Base-by-base conservation (phyloP, 1,140 invertebrate species). In the Sycobia sp. region DNA sequence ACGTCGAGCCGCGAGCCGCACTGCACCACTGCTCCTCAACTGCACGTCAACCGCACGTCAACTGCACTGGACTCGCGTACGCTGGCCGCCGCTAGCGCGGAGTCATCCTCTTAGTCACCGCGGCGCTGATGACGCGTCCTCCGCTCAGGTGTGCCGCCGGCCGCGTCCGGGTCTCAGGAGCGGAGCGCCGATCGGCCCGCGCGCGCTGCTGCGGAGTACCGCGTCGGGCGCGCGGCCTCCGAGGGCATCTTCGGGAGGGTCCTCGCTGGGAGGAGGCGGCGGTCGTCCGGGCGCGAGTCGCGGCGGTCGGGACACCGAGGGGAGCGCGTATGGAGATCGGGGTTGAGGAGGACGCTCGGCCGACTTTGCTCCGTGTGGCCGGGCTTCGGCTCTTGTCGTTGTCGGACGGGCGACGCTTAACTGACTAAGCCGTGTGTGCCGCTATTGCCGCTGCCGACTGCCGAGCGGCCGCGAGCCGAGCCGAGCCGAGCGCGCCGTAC, bases 401-500 rank as follows among this genome's bases (percentile, higher is more conserved):
- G 46, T 50, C 32, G n/a, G 34, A 38, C 55, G 36, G 55, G 41
- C 60, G 50, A 39, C 43, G 49, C 58, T 62, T 38, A 29, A 51
- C 60, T 41, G 55, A 62, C 60, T 62, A 55, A n/a, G n/a, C n/a
- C n/a, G n/a, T n/a, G n/a, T n/a, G n/a, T n/a, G 49, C 38, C 34
- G 34, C 16, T 22, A 25, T 39, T 39, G 16, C 50, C 34, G 32
- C n/a, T n/a, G n/a, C 49, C 22, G n/a, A 44, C 9, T 34, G 43
- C 18, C 23, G 27, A 34, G 4, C 3, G 9, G 14, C 25, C 20
- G 47, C 34, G 22, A 5, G 39, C 38, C 3, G 29, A n/a, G n/a
- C n/a, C n/a, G n/a, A n/a, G n/a, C n/a, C 25, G 16, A 20, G 27
- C 46, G 20, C 36, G 14, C 46, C 36, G 25, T 16, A n/a, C 57